phyloP scores from a whole-genome alignment of 2,113 vertebrate genomes.

The Cyrtonyx montezumae region DNA sequence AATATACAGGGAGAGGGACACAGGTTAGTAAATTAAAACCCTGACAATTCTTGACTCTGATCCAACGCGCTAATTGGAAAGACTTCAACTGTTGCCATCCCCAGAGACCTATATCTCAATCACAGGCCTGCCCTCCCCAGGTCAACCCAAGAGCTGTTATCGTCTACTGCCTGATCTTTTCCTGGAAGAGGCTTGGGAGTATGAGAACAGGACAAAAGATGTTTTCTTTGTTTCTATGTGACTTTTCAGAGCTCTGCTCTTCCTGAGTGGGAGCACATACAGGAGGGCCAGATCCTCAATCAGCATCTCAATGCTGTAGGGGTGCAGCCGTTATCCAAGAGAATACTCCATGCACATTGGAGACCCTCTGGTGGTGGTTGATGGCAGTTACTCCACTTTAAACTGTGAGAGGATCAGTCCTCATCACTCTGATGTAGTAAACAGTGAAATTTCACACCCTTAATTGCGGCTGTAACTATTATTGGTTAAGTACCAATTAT shows the following conservation, averaged over 20 bases:
- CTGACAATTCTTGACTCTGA: conserved; percentile 56
- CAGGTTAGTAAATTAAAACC: conserved; percentile 48
- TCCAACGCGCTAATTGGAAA: conserved; percentile 66
- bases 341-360: not conserved
- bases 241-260: not conserved
- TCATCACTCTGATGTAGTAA: not conserved
- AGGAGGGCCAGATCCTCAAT: not conserved
- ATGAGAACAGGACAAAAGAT: not conserved
- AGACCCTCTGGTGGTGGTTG: not conserved
- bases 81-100: conserved; percentile 31
- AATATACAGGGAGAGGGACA: conserved; percentile 37
- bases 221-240: not conserved
- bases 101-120: not conserved
- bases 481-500: conserved; percentile 19
- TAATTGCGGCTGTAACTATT: not conserved
- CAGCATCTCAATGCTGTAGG: not conserved
- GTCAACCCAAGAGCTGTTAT: not conserved
- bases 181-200: not conserved
- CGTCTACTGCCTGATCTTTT: not conserved
- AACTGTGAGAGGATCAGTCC: not conserved
- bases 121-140: not conserved
- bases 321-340: not conserved
- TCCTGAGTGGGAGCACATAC: not conserved
- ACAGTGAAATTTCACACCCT: not conserved
- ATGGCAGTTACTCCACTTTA: not conserved